A percentile compares a stretch with the other conserved stretches of the same genome.
phyloP scores from a whole-genome alignment of 1,140 invertebrate species.

The Dysdera silvatica region DNA sequence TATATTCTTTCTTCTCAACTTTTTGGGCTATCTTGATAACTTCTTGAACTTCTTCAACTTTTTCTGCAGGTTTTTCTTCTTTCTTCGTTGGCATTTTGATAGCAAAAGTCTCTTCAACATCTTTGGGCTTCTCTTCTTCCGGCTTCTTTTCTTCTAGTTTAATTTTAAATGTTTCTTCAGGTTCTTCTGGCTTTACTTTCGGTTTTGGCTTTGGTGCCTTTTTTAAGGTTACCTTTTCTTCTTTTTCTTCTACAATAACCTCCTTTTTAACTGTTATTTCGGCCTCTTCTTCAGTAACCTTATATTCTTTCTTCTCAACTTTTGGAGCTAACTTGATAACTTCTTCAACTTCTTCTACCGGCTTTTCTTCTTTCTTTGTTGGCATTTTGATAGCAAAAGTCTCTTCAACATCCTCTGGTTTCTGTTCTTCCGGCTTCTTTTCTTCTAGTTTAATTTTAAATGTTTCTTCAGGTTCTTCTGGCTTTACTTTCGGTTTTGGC shows the following conservation, averaged over 20 bases:
- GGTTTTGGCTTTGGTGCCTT: slow-evolving; percentile 35
- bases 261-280: slow-evolving; percentile 46
- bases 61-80: slow-evolving; percentile 4
- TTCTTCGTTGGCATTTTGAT: slow-evolving; percentile 15
- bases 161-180: slow-evolving; percentile 16
- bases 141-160: slow-evolving; percentile 18
- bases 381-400: slow-evolving; percentile 2
- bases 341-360: slow-evolving; percentile 24
- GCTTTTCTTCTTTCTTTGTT: slow-evolving; percentile 12
- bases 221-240: slow-evolving; percentile 31
- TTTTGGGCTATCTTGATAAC: slow-evolving; percentile 29
- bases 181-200: slow-evolving; percentile 2
- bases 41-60: slow-evolving; percentile 20
- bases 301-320: slow-evolving; percentile 37
- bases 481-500: slow-evolving; percentile 26
- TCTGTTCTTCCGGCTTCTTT: slow-evolving; percentile 20
- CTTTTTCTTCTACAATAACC: slow-evolving; percentile 20
- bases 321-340: slow-evolving; percentile 26
- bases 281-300: slow-evolving; percentile 41
- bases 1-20: slow-evolving; percentile 36
- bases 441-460: slow-evolving; percentile 16
- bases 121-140: slow-evolving; percentile 13
- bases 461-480: slow-evolving; percentile 45
- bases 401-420: slow-evolving; percentile 15
- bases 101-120: slow-evolving; percentile 21